These are phyloP conservation scores for Drosophila ochracea DNA, from an alignment of 2,888 invertebrate species.

Conservation along the genomic window DNA sequence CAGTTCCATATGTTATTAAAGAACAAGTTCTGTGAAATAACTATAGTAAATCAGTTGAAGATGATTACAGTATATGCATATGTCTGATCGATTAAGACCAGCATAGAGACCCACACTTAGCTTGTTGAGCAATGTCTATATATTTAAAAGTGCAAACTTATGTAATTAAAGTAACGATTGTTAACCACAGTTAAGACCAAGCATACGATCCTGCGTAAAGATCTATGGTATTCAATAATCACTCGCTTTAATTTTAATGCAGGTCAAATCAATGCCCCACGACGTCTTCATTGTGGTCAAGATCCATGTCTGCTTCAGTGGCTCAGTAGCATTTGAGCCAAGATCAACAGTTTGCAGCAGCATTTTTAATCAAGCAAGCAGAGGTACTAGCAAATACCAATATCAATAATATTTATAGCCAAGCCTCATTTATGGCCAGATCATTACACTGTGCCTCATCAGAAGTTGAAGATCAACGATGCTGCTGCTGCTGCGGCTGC, in stretches of 20 bases:
- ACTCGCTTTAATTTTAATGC: conserved; percentile 4
- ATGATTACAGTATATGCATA: conserved; percentile 1
- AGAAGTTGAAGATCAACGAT: conserved; percentile 48
- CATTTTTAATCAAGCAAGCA: conserved; percentile 48
- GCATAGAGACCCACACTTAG: conserved; percentile 9
- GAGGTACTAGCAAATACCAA: conserved; percentile 39
- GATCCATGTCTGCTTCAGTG: conserved; percentile 45
- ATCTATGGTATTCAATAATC: not conserved
- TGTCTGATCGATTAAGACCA: not conserved
- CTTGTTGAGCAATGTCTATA: conserved; percentile 1
- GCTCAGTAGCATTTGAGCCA: conserved; percentile 26
- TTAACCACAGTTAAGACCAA: not conserved
- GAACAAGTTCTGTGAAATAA: not conserved
- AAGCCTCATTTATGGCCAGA: conserved; percentile 54
- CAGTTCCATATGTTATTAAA: not conserved
- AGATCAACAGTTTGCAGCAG: conserved; percentile 47
- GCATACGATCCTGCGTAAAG: not conserved
- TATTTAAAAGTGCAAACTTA: conserved; percentile 1
- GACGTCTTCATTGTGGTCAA: conserved; percentile 12
- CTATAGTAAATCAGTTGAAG: not conserved
- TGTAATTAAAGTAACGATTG: conserved; percentile 6
- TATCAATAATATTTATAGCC: conserved; percentile 55
- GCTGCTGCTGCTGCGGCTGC: conserved; percentile 11
- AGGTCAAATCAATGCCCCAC: conserved; percentile 25
- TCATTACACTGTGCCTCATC: conserved; percentile 57